Base-by-base conservation (phyloP, 1,140 invertebrate species). In the Dendrolimus punctatus region DNA sequence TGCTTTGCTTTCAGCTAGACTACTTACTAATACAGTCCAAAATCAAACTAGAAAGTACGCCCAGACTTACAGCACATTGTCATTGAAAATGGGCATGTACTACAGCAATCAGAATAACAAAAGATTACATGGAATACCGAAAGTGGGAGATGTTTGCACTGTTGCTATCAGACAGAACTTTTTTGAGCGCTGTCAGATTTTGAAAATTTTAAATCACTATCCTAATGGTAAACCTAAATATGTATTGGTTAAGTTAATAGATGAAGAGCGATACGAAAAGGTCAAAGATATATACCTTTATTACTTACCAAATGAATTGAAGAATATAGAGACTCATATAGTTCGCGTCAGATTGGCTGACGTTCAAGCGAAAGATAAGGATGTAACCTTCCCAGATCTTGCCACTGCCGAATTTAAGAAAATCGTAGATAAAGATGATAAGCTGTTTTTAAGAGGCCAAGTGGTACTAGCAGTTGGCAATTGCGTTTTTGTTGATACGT, bases 111-210 rank as follows among this genome's bases (percentile, higher is more conserved):
- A 81, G 41, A 55, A 36, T 0, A 87, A 86, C 46, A 75, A 58
- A 61, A 71, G 68, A 58, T 65, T 73, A 2, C 72, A 80, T 2
- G 80, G 76, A 7, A 48, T 70, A 9, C 71, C 74, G 4, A 68
- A 79, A 64, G 49, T 80, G 2, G 83, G 81, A 6, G 80, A 87
- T 47, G 54, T 87, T 7, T 87, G 84, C 54, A 77, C 80, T 6
- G 76, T 81, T 0, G 54, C 76, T 5, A 40, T 78, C 2, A 77
- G 66, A 48, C 57, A 57, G 6, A 71, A 82, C 55, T 69, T 74
- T 9, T 87, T 68, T 49, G 66, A 63, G 1, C 61, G 85, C 41
- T 87, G 85, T 64, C 74, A 79, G 64, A 71, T 88, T 1, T 46
- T 86, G 2, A 81, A 81, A 60, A 75, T 84, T 52, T 53, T 78